phyloP scores from a whole-genome alignment of 2,888 invertebrate species.

The Vandiemenella viatica region DNA sequence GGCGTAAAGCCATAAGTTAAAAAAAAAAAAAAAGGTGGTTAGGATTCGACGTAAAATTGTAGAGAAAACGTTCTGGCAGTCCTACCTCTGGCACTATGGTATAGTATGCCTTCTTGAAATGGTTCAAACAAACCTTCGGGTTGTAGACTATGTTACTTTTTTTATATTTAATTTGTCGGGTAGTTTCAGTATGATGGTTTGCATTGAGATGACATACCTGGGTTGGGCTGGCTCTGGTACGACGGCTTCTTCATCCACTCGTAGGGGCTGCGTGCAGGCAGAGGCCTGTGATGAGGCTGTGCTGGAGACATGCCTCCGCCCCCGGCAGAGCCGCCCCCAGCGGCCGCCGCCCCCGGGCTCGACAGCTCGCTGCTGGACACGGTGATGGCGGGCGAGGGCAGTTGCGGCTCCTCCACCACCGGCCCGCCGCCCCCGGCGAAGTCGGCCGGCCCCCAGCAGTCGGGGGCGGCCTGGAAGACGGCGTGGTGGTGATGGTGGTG shows the following conservation, averaged over 20 bases:
- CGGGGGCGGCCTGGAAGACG: conserved; percentile 11
- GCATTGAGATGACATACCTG: too few relatives aligned
- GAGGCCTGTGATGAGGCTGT: conserved; percentile 36
- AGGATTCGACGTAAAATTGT: too few relatives aligned
- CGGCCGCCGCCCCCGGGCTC: conserved; percentile 33
- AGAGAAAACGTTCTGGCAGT: too few relatives aligned
- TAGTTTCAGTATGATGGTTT: too few relatives aligned
- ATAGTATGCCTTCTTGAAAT: too few relatives aligned
- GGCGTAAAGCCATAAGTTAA: too few relatives aligned
- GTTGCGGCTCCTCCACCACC: conserved; percentile 21
- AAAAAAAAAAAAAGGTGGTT: too few relatives aligned
- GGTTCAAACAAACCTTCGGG: too few relatives aligned
- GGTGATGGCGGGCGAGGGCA: conserved; percentile 42
- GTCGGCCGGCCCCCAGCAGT: conserved; percentile 36
- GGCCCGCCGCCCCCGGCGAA: conserved; percentile 32
- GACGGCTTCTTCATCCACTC: conserved; percentile 88
- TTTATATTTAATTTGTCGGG: too few relatives aligned
- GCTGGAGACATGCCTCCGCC: conserved; percentile 27
- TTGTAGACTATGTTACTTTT: too few relatives aligned
- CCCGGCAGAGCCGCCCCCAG: conserved; percentile 22
- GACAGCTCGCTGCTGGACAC: conserved; percentile 43
- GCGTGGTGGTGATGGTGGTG: conserved; percentile 14
- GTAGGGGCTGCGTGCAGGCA: conserved; percentile 64
- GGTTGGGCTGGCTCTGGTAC: conserved; percentile 70
- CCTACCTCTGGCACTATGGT: too few relatives aligned